Conservation (phyloP, 2,797 vertebrate genomes). For the Falco peregrinus region DNA sequence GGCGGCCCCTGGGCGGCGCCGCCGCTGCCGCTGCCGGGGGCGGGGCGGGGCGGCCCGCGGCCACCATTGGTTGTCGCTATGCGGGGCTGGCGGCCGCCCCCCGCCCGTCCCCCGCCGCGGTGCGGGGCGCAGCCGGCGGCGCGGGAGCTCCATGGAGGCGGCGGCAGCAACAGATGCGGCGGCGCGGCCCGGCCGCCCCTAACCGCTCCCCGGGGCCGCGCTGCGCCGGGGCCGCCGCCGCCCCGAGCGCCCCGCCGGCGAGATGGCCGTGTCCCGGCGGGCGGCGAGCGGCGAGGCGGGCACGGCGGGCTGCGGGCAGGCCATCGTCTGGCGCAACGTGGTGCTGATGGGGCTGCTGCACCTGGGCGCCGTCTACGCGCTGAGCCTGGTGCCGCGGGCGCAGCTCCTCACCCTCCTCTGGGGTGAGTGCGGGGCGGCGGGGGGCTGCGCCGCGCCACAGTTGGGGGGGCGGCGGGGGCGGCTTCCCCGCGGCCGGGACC, state of each 20-base stretch:
- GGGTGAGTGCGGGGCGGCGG: slow-evolving; percentile 67
- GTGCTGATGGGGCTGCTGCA: slow-evolving; percentile 76
- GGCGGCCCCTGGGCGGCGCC: no score
- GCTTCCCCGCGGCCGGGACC: no score
- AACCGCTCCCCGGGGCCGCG: not conserved
- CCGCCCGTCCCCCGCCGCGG: not conserved
- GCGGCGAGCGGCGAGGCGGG: not conserved
- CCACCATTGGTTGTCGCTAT: slow-evolving; percentile 72
- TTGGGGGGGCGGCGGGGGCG: not conserved
- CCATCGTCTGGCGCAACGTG: slow-evolving; percentile 77
- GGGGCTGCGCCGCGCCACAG: not conserved
- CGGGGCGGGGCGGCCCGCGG: not conserved
- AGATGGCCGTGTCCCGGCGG: not conserved
- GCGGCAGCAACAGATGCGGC: slow-evolving; percentile 51
- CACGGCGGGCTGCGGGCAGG: not conserved
- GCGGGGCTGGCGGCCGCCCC: slow-evolving; percentile 41
- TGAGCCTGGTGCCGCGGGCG: slow-evolving; percentile 71
- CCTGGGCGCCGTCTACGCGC: slow-evolving; percentile 69
- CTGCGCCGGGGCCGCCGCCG: not conserved
- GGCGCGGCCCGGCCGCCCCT: not conserved
- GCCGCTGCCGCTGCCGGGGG: not conserved
- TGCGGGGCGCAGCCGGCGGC: not conserved
- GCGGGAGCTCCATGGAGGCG: not conserved
- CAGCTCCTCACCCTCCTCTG: slow-evolving; percentile 75
- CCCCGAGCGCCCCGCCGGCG: not conserved